Percentiles rank a stretch among this genome's conserved stretches.
phyloP scores from a whole-genome alignment of 2,888 invertebrate genomes.

The Oligia latruncula region DNA sequence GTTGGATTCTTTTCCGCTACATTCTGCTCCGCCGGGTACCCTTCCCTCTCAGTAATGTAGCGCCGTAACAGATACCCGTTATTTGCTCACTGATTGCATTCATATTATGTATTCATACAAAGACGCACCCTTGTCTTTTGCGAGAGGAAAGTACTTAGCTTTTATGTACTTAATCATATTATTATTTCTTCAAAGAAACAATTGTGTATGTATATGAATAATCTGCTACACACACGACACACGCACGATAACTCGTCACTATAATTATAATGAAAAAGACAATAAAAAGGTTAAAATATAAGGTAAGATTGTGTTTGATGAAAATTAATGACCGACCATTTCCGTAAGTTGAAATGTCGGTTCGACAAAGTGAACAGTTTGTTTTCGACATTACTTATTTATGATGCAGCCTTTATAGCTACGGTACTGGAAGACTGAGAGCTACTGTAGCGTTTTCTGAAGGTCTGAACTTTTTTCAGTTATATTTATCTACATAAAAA shows the following conservation, averaged over 20 bases:
- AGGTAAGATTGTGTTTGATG: neutral
- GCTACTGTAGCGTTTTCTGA: neutral
- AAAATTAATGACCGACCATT: slow-evolving; percentile 29
- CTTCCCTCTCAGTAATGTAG: slow-evolving; percentile 48
- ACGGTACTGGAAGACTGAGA: slow-evolving; percentile 17
- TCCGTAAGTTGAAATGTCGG: slow-evolving; percentile 28
- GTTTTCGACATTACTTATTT: slow-evolving; percentile 67
- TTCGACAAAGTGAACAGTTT: slow-evolving; percentile 43
- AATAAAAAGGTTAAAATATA: slow-evolving; percentile 2
- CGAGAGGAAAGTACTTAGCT: slow-evolving; percentile 21
- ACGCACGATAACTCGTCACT: neutral
- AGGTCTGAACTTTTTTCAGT: neutral
- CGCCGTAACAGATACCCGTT: slow-evolving; percentile 44
- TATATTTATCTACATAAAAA: neutral
- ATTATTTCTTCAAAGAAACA: neutral
- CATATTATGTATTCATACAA: slow-evolving; percentile 33
- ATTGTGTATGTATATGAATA: neutral
- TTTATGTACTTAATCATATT: neutral
- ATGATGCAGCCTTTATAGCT: slow-evolving; percentile 60
- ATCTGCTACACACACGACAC: neutral
- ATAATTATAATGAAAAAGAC: neutral
- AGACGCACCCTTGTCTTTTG: slow-evolving; percentile 3
- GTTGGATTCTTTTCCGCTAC: slow-evolving; percentile 78
- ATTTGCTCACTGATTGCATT: slow-evolving; percentile 49
- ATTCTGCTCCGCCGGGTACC: slow-evolving; percentile 61